Conservation (phyloP, 2,888 invertebrate genomes). For the Drosophila parthenogenetica region DNA sequence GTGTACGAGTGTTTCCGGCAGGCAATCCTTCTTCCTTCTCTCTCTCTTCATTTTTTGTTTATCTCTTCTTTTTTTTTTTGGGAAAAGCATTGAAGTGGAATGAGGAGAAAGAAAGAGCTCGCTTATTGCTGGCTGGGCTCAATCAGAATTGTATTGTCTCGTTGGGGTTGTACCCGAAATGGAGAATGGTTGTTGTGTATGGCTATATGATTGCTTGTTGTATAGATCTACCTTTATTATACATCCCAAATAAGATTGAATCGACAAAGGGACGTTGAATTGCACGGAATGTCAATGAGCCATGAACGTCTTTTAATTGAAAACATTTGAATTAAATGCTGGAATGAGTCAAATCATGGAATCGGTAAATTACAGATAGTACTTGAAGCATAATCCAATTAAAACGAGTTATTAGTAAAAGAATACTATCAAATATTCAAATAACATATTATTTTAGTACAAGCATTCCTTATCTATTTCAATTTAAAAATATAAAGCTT, state of each 20-base stretch:
- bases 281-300: slow-evolving; percentile 44
- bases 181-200: slow-evolving; percentile 26
- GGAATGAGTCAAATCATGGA: slow-evolving; percentile 4
- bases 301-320: slow-evolving; percentile 50
- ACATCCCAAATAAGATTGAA: not conserved
- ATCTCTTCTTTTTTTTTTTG: not conserved
- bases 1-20: slow-evolving; percentile 47
- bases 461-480: too few relatives aligned
- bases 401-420: not conserved
- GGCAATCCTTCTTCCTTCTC: slow-evolving; percentile 38
- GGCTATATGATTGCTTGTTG: slow-evolving; percentile 36
- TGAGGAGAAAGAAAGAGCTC: not conserved
- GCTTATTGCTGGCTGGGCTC: slow-evolving; percentile 56
- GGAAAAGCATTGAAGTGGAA: not conserved
- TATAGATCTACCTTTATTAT: slow-evolving; percentile 40
- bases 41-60: slow-evolving; percentile 2
- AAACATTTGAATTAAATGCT: slow-evolving; percentile 18
- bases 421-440: too few relatives aligned
- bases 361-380: not conserved
- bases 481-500: too few relatives aligned
- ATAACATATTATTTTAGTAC: too few relatives aligned
- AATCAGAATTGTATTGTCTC: slow-evolving; percentile 61
- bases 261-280: not conserved
- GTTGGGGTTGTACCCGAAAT: slow-evolving; percentile 13
- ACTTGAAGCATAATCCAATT: not conserved